Percentiles rank a stretch among this genome's conserved stretches.
These are phyloP conservation scores for Tapirus terrestris DNA, from an alignment of 2,113 vertebrate species.

Conservation along the genomic window DNA sequence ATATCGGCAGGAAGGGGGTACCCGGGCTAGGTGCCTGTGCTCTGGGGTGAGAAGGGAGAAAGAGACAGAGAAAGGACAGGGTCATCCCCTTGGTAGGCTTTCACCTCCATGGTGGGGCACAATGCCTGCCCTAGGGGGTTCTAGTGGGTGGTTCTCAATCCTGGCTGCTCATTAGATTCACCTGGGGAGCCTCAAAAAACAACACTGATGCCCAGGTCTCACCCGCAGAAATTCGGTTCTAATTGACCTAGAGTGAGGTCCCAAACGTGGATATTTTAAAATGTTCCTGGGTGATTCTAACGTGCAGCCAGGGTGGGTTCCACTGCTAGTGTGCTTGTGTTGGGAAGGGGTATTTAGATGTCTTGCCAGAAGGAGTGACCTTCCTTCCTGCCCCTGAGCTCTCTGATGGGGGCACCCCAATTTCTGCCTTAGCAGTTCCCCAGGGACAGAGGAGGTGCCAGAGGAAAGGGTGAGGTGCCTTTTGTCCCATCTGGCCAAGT, in stretches of 20 bases:
- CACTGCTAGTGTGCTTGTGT: background rate
- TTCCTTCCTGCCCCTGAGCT: background rate
- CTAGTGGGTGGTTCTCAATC: background rate
- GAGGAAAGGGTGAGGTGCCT: background rate
- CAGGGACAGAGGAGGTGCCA: background rate
- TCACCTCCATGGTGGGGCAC: background rate
- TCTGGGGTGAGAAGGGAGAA: background rate
- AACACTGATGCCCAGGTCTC: background rate
- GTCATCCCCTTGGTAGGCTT: background rate
- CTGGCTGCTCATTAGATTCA: background rate
- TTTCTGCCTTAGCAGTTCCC: background rate
- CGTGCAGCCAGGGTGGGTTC: background rate
- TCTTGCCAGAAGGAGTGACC: background rate
- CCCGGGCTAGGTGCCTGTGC: background rate
- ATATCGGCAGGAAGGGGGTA: background rate
- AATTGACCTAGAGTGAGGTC: background rate
- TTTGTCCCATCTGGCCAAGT: background rate
- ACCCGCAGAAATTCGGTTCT: background rate
- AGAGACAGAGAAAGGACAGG: background rate
- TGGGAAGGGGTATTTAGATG: background rate
- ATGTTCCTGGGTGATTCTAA: background rate
- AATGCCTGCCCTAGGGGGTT: background rate
- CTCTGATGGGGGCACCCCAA: background rate
- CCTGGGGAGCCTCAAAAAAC: background rate
- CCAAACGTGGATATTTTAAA: background rate